phyloP scores from a whole-genome alignment of 2,797 vertebrate genomes.

The Hemibagrus guttatus region DNA sequence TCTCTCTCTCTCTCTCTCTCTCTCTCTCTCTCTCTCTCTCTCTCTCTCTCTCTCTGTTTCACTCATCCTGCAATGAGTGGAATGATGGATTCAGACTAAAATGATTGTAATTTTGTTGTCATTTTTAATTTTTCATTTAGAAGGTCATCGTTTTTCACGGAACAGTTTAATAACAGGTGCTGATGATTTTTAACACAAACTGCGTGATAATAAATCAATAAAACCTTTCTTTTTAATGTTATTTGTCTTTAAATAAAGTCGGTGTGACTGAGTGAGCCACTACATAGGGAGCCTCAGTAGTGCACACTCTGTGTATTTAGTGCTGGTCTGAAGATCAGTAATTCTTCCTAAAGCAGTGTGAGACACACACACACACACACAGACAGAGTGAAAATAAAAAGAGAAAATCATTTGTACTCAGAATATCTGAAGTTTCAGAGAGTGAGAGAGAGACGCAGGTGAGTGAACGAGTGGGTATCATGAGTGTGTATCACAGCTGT shows the following conservation, averaged over 20 bases:
- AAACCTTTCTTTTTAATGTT: neutral
- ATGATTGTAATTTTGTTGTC: too few relatives aligned
- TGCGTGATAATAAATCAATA: neutral
- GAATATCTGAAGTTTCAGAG: neutral
- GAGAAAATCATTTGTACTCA: neutral
- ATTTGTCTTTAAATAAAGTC: neutral
- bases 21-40: neutral
- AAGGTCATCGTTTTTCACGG: too few relatives aligned
- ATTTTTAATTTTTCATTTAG: too few relatives aligned
- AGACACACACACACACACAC: too few relatives aligned
- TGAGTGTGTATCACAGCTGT: neutral
- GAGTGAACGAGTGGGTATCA: neutral
- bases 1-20: constrained; percentile 48
- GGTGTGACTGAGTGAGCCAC: neutral
- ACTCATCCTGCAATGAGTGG: too few relatives aligned
- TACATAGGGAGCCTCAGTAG: neutral
- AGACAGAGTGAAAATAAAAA: neutral
- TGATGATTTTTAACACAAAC: neutral
- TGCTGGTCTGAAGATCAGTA: neutral
- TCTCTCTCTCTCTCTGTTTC: neutral
- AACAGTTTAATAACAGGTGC: too few relatives aligned
- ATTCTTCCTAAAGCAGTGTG: neutral
- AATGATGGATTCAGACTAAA: neutral
- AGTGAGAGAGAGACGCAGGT: neutral
- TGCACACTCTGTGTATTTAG: neutral